Conservation (phyloP, 1,140 invertebrate species). For the Stenopsyche tienmushanensis region DNA sequence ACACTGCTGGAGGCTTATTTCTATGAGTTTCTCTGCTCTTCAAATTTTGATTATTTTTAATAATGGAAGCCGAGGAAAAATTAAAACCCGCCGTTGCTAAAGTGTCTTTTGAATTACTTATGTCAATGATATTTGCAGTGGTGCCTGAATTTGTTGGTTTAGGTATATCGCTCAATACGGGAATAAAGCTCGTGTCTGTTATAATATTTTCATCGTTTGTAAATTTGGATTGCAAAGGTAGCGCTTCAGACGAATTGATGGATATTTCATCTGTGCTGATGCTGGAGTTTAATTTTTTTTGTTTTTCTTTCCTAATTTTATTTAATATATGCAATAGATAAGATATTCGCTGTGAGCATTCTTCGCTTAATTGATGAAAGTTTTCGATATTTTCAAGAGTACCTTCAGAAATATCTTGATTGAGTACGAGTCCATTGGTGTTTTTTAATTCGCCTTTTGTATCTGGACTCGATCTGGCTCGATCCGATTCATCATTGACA, state of each 20-base stretch:
- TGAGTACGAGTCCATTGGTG: no score
- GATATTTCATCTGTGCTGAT: no score
- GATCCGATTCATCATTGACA: no score
- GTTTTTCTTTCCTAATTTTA: constrained; percentile 57
- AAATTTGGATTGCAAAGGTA: neutral
- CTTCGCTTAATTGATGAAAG: constrained; percentile 55
- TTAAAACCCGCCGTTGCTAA: no score
- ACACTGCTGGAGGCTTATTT: constrained; percentile 23
- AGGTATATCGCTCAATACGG: constrained; percentile 30
- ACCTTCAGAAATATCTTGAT: constrained; percentile 47
- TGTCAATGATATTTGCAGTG: no score
- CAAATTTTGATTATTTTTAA: constrained; percentile 14
- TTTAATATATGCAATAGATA: constrained; percentile 57
- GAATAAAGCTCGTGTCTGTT: constrained; percentile 22
- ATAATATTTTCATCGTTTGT: neutral
- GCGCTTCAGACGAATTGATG: no score
- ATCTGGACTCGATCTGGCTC: constrained; percentile 47
- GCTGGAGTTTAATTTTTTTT: no score
- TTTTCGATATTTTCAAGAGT: constrained; percentile 54
- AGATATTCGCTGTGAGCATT: constrained; percentile 56
- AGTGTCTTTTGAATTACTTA: no score
- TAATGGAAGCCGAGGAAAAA: no score
- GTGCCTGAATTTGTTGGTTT: constrained; percentile 15
- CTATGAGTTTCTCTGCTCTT: neutral
- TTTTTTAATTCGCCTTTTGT: constrained; percentile 40